These are phyloP conservation scores for Porites lobata DNA, from an alignment of 92 coral and sea anemone species.

Conservation along the genomic window DNA sequence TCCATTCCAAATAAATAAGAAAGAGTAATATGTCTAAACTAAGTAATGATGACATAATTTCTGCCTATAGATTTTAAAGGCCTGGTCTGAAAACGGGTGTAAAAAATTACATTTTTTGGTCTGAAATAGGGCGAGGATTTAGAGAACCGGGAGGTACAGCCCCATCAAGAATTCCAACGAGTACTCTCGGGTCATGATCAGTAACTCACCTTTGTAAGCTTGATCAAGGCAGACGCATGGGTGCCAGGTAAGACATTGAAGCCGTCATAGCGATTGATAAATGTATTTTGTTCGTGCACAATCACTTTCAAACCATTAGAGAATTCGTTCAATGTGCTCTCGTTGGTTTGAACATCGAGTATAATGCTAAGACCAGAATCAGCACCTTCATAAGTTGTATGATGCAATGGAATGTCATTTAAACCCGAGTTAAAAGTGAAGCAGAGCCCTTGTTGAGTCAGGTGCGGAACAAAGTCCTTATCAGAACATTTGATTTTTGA, in stretches of 20 bases:
- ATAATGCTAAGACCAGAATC: slow-evolving; percentile 5
- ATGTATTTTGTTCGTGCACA: slow-evolving; percentile 72
- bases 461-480: slow-evolving; percentile 16
- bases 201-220: slow-evolving; percentile 49
- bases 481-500: neutral
- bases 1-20: too few species aligned
- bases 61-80: too few species aligned
- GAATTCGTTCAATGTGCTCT: neutral
- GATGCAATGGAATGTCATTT: neutral
- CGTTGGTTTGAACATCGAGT: slow-evolving; percentile 25
- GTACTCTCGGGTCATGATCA: too few species aligned
- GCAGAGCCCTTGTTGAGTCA: slow-evolving; percentile 30
- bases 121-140: neutral
- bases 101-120: too few species aligned
- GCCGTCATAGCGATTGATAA: slow-evolving; percentile 27
- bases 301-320: slow-evolving; percentile 60
- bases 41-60: too few species aligned
- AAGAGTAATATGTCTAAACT: too few species aligned
- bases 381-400: slow-evolving; percentile 7
- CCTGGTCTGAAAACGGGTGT: too few species aligned
- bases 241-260: slow-evolving; percentile 74
- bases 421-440: slow-evolving; percentile 59
- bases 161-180: neutral
- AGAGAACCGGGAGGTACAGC: neutral
- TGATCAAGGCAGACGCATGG: slow-evolving; percentile 52